Evolutionary conservation across 2,113 vertebrate genomes (phyloP).

Genomic region (Cranoglanis bouderius): DNA sequence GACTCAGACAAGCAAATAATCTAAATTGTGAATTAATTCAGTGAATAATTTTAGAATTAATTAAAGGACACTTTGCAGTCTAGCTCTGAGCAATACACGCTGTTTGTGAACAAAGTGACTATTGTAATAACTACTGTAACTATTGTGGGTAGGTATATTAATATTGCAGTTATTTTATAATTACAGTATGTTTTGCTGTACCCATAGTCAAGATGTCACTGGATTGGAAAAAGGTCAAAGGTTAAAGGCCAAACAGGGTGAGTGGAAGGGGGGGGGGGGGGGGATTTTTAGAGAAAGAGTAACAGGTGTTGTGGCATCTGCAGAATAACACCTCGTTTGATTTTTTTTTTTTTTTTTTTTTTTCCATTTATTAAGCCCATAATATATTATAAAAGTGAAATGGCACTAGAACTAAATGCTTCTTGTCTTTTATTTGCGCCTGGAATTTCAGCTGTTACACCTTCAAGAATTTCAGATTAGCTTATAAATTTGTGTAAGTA

Average conservation of each 20-base stretch:
- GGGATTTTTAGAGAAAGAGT: neutral
- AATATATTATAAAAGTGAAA: conserved; percentile 46
- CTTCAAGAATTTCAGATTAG: neutral
- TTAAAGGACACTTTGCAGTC: conserved; percentile 61
- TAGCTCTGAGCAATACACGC: conserved; percentile 55
- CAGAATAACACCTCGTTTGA: conserved; percentile 40
- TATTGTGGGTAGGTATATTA: conserved; percentile 57
- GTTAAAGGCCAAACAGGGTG: neutral
- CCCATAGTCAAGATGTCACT: conserved; percentile 57
- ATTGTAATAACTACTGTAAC: conserved; percentile 70
- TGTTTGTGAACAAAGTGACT: conserved; percentile 67
- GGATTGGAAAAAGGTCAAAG: conserved; percentile 1
- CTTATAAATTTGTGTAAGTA: neutral
- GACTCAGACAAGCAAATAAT: conserved; percentile 43
- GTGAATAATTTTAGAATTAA: conserved; percentile 66
- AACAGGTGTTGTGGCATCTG: conserved; percentile 39
- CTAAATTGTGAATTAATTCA: conserved; percentile 48
- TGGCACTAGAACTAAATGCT: conserved; percentile 24
- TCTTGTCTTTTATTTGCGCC: conserved; percentile 31
- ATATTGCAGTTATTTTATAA: conserved; percentile 66
- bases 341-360: neutral
- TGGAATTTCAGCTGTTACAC: neutral
- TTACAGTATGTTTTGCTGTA: conserved; percentile 63
- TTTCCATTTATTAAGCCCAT: conserved; percentile 43
- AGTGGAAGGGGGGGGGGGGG: neutral